A percentile compares a stretch with the other conserved stretches of the same genome.
These are phyloP conservation scores for Antrozous pallidus DNA, from an alignment of 2,797 vertebrate genomes.

Conservation along the genomic window DNA sequence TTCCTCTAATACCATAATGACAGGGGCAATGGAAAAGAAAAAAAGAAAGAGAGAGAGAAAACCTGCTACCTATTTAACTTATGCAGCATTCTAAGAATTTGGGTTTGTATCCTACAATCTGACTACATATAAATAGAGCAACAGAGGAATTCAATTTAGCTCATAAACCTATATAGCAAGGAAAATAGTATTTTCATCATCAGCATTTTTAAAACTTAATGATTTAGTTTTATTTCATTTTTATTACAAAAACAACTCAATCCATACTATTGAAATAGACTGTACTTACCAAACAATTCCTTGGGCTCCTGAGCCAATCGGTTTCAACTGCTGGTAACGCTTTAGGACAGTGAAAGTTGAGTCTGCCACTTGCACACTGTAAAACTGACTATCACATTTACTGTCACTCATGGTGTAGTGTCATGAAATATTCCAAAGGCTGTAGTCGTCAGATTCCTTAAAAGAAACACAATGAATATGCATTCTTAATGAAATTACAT, in stretches of 20 bases:
- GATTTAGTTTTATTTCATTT: constrained; percentile 27
- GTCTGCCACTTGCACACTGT: constrained; percentile 97
- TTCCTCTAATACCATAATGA: constrained; percentile 71
- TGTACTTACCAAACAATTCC: constrained; percentile 95
- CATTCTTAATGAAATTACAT: constrained; percentile 1
- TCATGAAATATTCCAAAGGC: constrained; percentile 78
- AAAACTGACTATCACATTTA: constrained; percentile 92
- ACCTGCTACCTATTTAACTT: constrained; percentile 52
- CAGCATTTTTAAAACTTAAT: constrained; percentile 52
- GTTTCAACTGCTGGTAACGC: constrained; percentile 94
- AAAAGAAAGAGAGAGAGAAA: constrained; percentile 64
- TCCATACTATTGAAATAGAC: constrained; percentile 46
- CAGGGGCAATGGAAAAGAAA: constrained; percentile 55
- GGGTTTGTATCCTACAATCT: constrained; percentile 62
- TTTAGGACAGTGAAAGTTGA: constrained; percentile 96
- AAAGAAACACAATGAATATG: constrained; percentile 70
- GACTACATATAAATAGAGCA: constrained; percentile 43
- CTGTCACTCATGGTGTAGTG: constrained; percentile 93
- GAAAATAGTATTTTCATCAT: constrained; percentile 32
- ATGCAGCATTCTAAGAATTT: constrained; percentile 64
- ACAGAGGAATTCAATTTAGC: constrained; percentile 64
- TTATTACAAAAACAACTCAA: neutral
- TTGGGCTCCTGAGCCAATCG: constrained; percentile 96
- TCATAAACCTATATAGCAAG: constrained; percentile 65
- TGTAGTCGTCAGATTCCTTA: constrained; percentile 70